phyloP scores from a whole-genome alignment of 2,797 vertebrate genomes.

The Aphelocoma californica region DNA sequence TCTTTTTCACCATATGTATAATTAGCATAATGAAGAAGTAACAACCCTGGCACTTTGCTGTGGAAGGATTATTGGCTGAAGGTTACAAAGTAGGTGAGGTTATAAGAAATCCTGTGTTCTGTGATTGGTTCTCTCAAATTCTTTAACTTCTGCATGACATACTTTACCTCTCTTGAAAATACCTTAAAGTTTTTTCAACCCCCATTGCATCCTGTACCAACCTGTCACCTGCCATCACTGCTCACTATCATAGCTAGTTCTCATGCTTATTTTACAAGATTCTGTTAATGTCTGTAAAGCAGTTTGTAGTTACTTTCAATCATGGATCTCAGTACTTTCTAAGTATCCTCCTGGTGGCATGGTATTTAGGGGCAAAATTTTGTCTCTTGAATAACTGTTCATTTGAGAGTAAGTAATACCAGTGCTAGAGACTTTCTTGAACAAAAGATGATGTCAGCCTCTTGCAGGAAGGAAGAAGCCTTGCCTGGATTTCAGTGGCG shows the following conservation, averaged over 20 bases:
- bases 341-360: not conserved
- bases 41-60: not conserved
- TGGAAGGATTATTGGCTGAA: not conserved
- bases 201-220: not conserved
- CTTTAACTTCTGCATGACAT: not conserved
- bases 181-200: not conserved
- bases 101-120: not conserved
- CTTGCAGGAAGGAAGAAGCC: constrained; percentile 33
- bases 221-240: not conserved
- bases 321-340: not conserved
- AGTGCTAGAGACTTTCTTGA: not conserved
- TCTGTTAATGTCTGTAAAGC: not conserved
- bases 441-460: not conserved
- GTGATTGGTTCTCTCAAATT: not conserved
- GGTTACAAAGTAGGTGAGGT: not conserved
- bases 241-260: not conserved
- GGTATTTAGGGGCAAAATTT: not conserved
- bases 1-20: not conserved
- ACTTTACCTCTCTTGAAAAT: not conserved
- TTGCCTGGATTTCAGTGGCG: not conserved
- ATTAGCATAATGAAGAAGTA: not conserved
- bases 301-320: not conserved
- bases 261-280: not conserved
- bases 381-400: not conserved
- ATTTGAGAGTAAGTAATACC: not conserved